phyloP scores from a whole-genome alignment of 2,113 vertebrate genomes.

The Gambusia affinis region DNA sequence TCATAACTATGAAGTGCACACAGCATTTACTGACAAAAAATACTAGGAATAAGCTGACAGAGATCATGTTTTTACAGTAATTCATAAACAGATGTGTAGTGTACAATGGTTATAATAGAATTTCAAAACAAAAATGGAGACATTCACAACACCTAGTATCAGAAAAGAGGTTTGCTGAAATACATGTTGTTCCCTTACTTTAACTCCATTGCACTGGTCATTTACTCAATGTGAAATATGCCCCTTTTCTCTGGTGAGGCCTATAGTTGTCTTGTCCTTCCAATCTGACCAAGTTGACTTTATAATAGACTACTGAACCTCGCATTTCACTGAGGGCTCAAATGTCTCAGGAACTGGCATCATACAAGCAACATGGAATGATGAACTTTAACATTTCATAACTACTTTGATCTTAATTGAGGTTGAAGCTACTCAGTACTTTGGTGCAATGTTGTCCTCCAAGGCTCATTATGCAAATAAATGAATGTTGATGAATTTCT shows the following conservation, averaged over 20 bases:
- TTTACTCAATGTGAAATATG: slow-evolving; percentile 10
- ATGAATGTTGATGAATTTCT: slow-evolving; percentile 26
- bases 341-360: background rate
- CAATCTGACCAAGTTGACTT: slow-evolving; percentile 17
- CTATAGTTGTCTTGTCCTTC: slow-evolving; percentile 21
- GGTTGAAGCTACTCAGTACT: slow-evolving; percentile 1
- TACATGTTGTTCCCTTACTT: background rate
- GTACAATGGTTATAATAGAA: too few species aligned
- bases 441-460: slow-evolving; percentile 17
- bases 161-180: background rate
- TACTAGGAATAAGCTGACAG: too few species aligned
- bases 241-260: slow-evolving; percentile 9
- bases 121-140: background rate
- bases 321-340: slow-evolving; percentile 17
- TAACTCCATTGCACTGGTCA: background rate
- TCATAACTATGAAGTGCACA: too few species aligned
- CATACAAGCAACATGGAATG: slow-evolving; percentile 18
- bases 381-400: slow-evolving; percentile 52
- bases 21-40: too few species aligned
- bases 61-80: too few species aligned
- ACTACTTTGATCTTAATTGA: slow-evolving; percentile 56
- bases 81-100: too few species aligned
- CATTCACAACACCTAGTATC: background rate
- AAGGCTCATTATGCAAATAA: slow-evolving; percentile 40
- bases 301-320: slow-evolving; percentile 14